Base-by-base conservation (phyloP, 2,113 vertebrate species). In the Elgaria multicarinata region DNA sequence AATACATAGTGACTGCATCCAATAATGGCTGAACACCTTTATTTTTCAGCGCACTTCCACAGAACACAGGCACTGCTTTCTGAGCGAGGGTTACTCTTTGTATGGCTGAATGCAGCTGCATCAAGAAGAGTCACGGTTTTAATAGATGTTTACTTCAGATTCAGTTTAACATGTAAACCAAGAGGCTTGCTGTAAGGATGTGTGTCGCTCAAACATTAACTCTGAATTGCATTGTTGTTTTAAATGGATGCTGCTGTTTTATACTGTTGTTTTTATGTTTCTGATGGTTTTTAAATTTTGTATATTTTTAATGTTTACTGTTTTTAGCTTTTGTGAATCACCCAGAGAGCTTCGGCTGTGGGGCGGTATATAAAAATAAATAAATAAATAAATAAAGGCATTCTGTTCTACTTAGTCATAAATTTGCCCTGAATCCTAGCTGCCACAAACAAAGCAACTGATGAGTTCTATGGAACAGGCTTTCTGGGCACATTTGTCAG, bases 11-110 rank as follows among this genome's bases (percentile, higher is more conserved):
- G 92, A 99, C 75, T 39, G 98, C 99, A 50, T 99, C 99, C 90
- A 99, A 88, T 22, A 99, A 95, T 0, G 98, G 98, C 95, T 99
- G 99, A 39, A 99, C 97, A 0, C 98, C 99, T 96, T 98, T 99
- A 96, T 99, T 99, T 93, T 94, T 99, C 94, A 99, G 92, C 0
- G 99, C 98, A 82, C 98, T 99, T 87, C 99, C 99, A 87, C 98
- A 99, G 26, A 99, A 97, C 0, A 99, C 98, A 0, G 99, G 99
- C 0, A 99, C 98, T 0, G 98, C 99, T 86, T 96, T 98, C 91
- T 95, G 98, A 77, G 98, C 95, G 44, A 99, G 93, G 0, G 99
- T 99, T 28, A 99, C 94, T 92, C 98, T 98, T 72, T 97, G 98
- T 90, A 99, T 91, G 0, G 98, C 99, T 87, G 97, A 96, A 86